Evolutionary conservation across 2,797 vertebrate species (phyloP).

Genomic region (Simalia tracyae): DNA sequence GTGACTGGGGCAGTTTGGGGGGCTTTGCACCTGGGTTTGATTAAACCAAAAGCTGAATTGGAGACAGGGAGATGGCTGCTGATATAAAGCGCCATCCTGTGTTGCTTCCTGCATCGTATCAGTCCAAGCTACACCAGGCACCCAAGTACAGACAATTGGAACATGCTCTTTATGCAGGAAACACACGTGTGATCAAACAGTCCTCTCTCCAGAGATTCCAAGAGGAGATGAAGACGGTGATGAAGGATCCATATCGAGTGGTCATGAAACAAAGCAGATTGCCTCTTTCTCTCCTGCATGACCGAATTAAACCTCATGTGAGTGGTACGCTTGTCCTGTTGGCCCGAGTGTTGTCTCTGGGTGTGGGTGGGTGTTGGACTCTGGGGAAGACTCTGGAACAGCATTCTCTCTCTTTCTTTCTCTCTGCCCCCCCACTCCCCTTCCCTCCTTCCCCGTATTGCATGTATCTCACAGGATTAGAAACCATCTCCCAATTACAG

Average conservation of each 20-base stretch:
- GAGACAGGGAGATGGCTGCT: not conserved
- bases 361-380: not conserved
- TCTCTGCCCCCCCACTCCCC: not conserved
- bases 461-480: not conserved
- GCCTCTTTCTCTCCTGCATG: slow-evolving; percentile 94
- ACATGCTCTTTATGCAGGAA: slow-evolving; percentile 75
- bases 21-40: not conserved
- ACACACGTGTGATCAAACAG: slow-evolving; percentile 97
- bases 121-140: too few relatives aligned
- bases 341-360: not conserved
- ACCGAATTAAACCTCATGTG: slow-evolving; percentile 90
- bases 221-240: slow-evolving; percentile 90
- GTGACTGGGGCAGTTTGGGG: not conserved
- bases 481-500: not conserved
- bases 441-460: too few relatives aligned
- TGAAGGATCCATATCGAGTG: slow-evolving; percentile 94
- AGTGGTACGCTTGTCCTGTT: slow-evolving; percentile 55
- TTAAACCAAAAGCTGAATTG: not conserved
- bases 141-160: not conserved
- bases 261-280: slow-evolving; percentile 93
- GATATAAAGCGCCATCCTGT: not conserved
- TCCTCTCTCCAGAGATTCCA: slow-evolving; percentile 95
- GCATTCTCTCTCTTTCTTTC: not conserved
- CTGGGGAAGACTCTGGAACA: not conserved
- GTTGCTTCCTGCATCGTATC: not conserved